phyloP scores from a whole-genome alignment of 2,888 invertebrate genomes.

The Leucania comma region DNA sequence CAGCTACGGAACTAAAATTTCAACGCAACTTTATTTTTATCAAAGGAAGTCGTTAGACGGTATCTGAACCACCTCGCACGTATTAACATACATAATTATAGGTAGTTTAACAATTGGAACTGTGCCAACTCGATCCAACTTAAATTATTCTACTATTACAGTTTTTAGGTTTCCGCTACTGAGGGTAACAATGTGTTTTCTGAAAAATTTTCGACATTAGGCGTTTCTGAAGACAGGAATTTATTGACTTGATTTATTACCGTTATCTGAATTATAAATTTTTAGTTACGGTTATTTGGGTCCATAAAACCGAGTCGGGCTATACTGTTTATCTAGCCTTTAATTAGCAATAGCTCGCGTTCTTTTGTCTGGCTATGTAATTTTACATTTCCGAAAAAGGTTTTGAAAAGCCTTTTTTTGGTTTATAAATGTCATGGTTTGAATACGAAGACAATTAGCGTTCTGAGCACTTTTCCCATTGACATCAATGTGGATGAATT shows the following conservation, averaged over 20 bases:
- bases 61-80: conserved; percentile 88
- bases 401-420: conserved; percentile 2
- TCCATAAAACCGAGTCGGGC: conserved; percentile 18
- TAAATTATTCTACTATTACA: conserved; percentile 84
- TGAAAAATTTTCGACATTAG: conserved; percentile 72
- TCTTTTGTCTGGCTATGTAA: conserved; percentile 38
- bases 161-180: conserved; percentile 84
- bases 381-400: conserved; percentile 12
- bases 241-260: conserved; percentile 73
- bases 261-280: conserved; percentile 63
- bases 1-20: conserved; percentile 89
- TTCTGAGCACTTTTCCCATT: no score
- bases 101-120: conserved; percentile 88
- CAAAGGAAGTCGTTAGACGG: conserved; percentile 90
- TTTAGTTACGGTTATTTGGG: conserved; percentile 34
- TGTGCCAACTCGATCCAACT: conserved; percentile 84
- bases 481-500: no score
- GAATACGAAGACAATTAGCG: conserved; percentile 12
- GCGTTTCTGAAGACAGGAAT: conserved; percentile 71
- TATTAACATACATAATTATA: conserved; percentile 90
- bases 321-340: conserved; percentile 29
- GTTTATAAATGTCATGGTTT: conserved; percentile 7
- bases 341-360: conserved; percentile 33
- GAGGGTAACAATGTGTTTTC: conserved; percentile 81
- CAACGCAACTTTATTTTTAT: conserved; percentile 90